Evolutionary conservation across 2,888 invertebrate species (phyloP).

Genomic region (Pseudanteris insignis): DNA sequence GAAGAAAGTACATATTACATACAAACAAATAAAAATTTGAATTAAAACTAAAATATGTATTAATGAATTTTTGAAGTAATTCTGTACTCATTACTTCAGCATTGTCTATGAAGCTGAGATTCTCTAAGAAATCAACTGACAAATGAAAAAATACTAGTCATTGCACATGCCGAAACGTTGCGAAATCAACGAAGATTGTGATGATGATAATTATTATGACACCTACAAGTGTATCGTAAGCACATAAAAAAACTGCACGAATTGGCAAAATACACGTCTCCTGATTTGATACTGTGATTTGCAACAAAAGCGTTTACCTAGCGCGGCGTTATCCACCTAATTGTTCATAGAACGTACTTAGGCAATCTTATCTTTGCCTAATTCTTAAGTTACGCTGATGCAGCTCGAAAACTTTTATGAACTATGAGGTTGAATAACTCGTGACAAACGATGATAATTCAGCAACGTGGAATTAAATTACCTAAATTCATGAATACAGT

Average conservation of each 20-base stretch:
- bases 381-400: slow-evolving; percentile 44
- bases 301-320: too few relatives aligned
- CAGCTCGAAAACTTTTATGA: slow-evolving; percentile 10
- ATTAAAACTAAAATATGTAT: slow-evolving; percentile 11
- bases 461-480: too few relatives aligned
- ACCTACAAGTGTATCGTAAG: slow-evolving; percentile 37
- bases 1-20: too few relatives aligned
- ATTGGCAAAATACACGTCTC: slow-evolving; percentile 49
- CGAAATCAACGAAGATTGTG: slow-evolving; percentile 38
- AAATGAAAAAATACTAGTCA: slow-evolving; percentile 43
- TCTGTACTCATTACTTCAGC: too few relatives aligned
- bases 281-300: slow-evolving; percentile 30
- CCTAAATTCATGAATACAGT: too few relatives aligned
- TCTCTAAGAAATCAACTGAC: too few relatives aligned
- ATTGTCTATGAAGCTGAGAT: too few relatives aligned
- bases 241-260: slow-evolving; percentile 52
- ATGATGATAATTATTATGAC: slow-evolving; percentile 35
- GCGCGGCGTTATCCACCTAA: slow-evolving; percentile 51
- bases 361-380: slow-evolving; percentile 53
- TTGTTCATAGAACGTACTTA: slow-evolving; percentile 56
- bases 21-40: too few relatives aligned
- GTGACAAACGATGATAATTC: slow-evolving; percentile 4
- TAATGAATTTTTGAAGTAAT: slow-evolving; percentile 12
- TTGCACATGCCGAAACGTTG: slow-evolving; percentile 46
- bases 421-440: slow-evolving; percentile 16